Base-by-base conservation (phyloP, 2,113 vertebrate species). In the Callopanchax toddi region DNA sequence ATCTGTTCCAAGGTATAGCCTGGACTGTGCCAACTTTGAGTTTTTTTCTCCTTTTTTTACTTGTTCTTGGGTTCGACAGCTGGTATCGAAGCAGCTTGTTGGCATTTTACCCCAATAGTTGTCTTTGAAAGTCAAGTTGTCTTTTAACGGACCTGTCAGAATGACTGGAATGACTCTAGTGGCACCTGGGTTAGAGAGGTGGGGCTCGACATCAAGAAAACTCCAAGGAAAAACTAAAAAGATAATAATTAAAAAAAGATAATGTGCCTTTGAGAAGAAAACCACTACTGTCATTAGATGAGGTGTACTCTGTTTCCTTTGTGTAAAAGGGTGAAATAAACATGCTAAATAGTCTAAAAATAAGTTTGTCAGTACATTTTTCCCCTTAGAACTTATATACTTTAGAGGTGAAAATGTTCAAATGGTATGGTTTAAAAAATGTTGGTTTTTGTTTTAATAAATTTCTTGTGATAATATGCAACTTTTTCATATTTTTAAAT, bases 141-240 rank as follows among this genome's bases (percentile, higher is more conserved):
- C 73, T 81, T 90, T 83, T 57, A 84, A 77, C 36, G 63, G 37
- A 68, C 70, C 67, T 77, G 76, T 79, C 71, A 68, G 79, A 59
- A 58, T 50, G 56, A 63, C 66, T 53, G 61, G 62, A 89, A 82
- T 81, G 50, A 74, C 17, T 65, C 18, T 11, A 54, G 55, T 83
- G 75, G 53, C 63, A 60, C 72, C 63, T 67, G 36, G 50, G 60
- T 58, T 80, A 69, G 81, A 82, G 78, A 78, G 78, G 66, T 90
- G 88, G 89, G 88, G 79, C 77, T 80, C 60, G 44, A 67, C 76
- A 43, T 42, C 50, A 42, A 16, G 34, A 50, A 62, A 51, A 3
- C 9, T 49, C 17, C 37, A 71, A 56, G 62, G 39, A 79, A 77
- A 67, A 40, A 58, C 60, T 55, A 70, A 54, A 57, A 10, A 37